Base-by-base conservation (phyloP, 2,113 vertebrate species). In the Dunckerocampus dactyliophorus region DNA sequence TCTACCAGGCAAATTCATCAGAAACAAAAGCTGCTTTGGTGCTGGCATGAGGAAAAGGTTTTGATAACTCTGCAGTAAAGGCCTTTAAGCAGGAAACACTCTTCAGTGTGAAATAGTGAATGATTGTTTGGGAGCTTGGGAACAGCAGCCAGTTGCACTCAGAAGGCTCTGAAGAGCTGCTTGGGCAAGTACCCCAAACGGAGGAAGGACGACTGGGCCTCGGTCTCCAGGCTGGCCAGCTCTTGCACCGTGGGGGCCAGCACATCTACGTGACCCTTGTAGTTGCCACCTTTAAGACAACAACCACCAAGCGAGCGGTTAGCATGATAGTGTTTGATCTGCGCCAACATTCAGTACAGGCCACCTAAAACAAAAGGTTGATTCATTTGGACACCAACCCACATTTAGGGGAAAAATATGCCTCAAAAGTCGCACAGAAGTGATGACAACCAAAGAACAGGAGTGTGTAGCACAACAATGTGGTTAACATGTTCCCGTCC, bases 161-260 rank as follows among this genome's bases (percentile, higher is more conserved):
- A 98, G 90, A 98, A 98, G 55, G 93, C 92, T 91, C 90, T 90
- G 87, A 99, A 99, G 62, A 95, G 91, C 87, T 98, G 95, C 90
- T 98, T 98, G 67, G 93, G 94, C 80, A 98, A 86, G 88, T 95
- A 99, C 81, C 95, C 93, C 68, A 99, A 90, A 55, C 97, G 94
- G 62, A 99, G 92, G 88, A 98, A 99, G 24, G 96, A 98, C 0
- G 94, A 94, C 80, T 99, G 97, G n/a, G 96, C 97, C 79, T 99
- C 95, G 75, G 92, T 94, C 84, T 99, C 97, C 20, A 99, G 93
- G 83, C 77, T 84, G 15, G 96, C 92, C 86, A 99, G 81, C 77
- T 99, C 97, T 71, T 93, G 92, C 47, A 99, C 96, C 0, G 96
- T 97, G 2, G 95, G 95, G 67, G 97, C 97, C 91, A 99, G 71